Evolutionary conservation across 2,113 vertebrate species (phyloP).

Genomic region (Agapornis roseicollis): DNA sequence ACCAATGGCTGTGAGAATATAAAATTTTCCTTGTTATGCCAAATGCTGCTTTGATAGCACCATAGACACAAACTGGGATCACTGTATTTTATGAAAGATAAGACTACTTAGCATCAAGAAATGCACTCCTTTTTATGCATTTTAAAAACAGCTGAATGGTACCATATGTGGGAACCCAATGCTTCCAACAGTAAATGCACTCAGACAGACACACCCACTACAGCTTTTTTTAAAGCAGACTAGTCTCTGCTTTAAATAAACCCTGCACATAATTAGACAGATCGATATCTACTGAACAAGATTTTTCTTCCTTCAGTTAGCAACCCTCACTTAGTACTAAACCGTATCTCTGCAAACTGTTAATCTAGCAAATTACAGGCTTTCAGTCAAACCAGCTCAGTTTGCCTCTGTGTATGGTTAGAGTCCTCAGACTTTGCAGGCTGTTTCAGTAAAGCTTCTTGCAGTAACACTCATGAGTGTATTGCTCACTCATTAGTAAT

Average conservation of each 20-base stretch:
- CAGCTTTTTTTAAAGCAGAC: neutral
- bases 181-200: conserved; percentile 2
- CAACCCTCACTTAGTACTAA: conserved; percentile 44
- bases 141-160: neutral
- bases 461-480: neutral
- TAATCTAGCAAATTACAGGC: conserved; percentile 57
- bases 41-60: neutral
- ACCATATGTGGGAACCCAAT: neutral
- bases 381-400: neutral
- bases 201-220: neutral
- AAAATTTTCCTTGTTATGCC: neutral
- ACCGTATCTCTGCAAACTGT: conserved; percentile 8
- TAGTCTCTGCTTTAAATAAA: conserved; percentile 4
- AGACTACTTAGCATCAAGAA: neutral
- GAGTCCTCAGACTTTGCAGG: neutral
- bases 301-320: neutral
- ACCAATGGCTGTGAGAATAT: neutral
- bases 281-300: neutral
- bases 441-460: neutral
- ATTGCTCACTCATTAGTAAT: neutral
- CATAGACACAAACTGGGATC: neutral
- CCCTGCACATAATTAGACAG: conserved; percentile 13
- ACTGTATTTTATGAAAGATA: neutral
- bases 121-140: neutral
- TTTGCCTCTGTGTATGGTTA: neutral